Evolutionary conservation across 2,113 vertebrate species (phyloP).

Genomic region (Megaleporinus macrocephalus): DNA sequence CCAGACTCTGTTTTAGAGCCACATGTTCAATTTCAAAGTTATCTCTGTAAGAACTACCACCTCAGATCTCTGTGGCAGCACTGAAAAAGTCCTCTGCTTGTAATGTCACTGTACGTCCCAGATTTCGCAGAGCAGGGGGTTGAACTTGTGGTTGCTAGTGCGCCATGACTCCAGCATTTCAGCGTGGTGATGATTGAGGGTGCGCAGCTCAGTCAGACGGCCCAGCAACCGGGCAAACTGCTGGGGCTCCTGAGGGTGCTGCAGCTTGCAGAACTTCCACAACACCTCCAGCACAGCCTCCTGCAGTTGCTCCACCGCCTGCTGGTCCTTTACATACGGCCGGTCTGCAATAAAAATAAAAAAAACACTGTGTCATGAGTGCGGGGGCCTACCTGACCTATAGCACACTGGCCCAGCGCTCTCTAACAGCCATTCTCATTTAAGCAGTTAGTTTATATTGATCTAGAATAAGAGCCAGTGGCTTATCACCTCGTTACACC

Average conservation of each 20-base stretch:
- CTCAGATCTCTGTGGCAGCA: slow-evolving; percentile 19
- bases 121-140: slow-evolving; percentile 96
- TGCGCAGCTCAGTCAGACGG: slow-evolving; percentile 91
- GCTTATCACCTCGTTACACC: too few relatives aligned
- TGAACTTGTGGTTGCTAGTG: slow-evolving; percentile 94
- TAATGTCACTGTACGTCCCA: slow-evolving; percentile 92
- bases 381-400: background rate
- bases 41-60: slow-evolving; percentile 8
- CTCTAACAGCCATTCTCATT: too few relatives aligned
- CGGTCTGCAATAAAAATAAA: slow-evolving; percentile 82
- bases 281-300: slow-evolving; percentile 90
- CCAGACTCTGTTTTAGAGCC: background rate
- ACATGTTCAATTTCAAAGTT: background rate
- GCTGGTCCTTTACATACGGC: slow-evolving; percentile 90
- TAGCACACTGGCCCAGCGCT: background rate
- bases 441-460: too few relatives aligned
- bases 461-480: too few relatives aligned
- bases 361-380: slow-evolving; percentile 2
- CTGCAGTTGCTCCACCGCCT: slow-evolving; percentile 91
- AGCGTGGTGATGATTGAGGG: slow-evolving; percentile 93
- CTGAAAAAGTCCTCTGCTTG: slow-evolving; percentile 4
- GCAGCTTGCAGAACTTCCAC: slow-evolving; percentile 87
- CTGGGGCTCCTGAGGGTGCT: slow-evolving; percentile 89
- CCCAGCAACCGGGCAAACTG: slow-evolving; percentile 96
- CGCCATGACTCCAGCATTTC: slow-evolving; percentile 98